Conservation (phyloP, 1,140 invertebrate genomes). For the Aphaenogaster rudis region DNA sequence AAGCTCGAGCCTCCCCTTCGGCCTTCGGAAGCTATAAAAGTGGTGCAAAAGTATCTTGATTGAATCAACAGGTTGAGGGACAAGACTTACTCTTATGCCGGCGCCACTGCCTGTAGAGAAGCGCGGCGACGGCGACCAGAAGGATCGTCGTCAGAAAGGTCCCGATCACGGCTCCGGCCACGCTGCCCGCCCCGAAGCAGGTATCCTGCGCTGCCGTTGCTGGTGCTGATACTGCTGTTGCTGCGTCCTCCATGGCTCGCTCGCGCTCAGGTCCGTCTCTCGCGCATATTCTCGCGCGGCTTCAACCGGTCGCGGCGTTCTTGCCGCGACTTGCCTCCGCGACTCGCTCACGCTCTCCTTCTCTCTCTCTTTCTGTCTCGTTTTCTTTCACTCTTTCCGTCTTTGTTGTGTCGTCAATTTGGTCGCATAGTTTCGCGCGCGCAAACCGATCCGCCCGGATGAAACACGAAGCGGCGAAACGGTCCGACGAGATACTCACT, state of each 20-base stretch:
- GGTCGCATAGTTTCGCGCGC: constrained; percentile 48
- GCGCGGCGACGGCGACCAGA: constrained; percentile 82
- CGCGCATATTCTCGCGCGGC: constrained; percentile 66
- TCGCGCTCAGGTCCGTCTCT: constrained; percentile 71
- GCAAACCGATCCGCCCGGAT: neutral
- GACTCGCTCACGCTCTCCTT: constrained; percentile 32
- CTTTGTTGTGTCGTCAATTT: constrained; percentile 36
- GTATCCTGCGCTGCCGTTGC: constrained; percentile 68
- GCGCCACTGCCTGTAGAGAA: constrained; percentile 86
- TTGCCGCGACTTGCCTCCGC: constrained; percentile 35
- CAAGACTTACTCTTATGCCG: constrained; percentile 86
- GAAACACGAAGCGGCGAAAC: neutral
- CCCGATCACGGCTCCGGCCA: constrained; percentile 88
- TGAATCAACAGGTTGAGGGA: neutral
- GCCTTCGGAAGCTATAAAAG: neutral
- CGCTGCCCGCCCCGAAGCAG: constrained; percentile 86
- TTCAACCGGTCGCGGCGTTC: constrained; percentile 51
- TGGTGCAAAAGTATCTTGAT: neutral
- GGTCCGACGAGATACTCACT: neutral
- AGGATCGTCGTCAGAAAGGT: constrained; percentile 87
- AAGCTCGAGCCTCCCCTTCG: too few relatives aligned
- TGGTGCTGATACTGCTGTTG: constrained; percentile 18
- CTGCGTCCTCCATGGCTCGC: constrained; percentile 72
- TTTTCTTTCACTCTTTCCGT: neutral
- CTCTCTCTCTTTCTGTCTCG: neutral